These are phyloP conservation scores for Propithecus deckenii DNA, from an alignment of 2,797 vertebrate species.

Conservation along the genomic window DNA sequence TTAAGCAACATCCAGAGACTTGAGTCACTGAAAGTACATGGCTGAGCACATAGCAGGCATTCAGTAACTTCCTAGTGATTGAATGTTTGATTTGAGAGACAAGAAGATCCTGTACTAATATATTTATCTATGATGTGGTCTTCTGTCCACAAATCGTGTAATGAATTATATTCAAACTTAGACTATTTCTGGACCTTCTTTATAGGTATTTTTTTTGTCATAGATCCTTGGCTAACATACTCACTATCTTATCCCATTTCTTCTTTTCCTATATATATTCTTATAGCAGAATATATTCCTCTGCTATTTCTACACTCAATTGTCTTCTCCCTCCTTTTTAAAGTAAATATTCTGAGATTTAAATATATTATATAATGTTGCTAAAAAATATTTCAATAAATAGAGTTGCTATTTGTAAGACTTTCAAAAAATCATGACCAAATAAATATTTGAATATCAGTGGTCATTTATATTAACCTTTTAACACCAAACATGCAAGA, in stretches of 20 bases:
- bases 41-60: background rate
- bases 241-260: background rate
- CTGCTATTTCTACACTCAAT: background rate
- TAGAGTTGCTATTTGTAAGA: background rate
- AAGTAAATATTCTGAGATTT: constrained; percentile 21
- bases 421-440: constrained; percentile 28
- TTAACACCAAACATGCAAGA: background rate
- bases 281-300: background rate
- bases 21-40: background rate
- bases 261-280: background rate
- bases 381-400: background rate
- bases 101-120: background rate
- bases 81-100: background rate
- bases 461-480: background rate
- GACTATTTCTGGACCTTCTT: background rate
- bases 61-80: background rate
- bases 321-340: background rate
- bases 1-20: background rate
- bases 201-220: background rate
- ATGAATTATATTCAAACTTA: constrained; percentile 25
- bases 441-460: constrained; percentile 30
- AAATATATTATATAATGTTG: background rate
- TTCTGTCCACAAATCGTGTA: background rate
- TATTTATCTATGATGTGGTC: background rate
- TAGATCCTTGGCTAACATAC: background rate